These are phyloP conservation scores for Camponotus vicinus DNA, from an alignment of 1,140 invertebrate genomes.

Conservation along the genomic window DNA sequence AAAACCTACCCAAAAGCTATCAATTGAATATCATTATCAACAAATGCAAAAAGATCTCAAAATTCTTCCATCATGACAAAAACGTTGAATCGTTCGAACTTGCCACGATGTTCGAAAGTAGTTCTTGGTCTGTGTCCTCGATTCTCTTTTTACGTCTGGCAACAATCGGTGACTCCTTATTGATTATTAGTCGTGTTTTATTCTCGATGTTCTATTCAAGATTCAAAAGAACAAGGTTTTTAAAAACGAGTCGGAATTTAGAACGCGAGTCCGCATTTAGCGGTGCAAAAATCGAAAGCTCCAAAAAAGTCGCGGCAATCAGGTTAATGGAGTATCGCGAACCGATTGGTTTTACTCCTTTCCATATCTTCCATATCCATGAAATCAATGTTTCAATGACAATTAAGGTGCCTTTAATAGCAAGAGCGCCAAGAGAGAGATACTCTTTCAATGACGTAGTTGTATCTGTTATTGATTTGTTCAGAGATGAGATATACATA, in stretches of 20 bases:
- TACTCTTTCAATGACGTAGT: not conserved
- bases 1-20: not conserved
- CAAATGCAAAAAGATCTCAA: not conserved
- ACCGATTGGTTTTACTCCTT: slow-evolving; percentile 65
- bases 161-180: not conserved
- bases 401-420: not conserved
- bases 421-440: not conserved
- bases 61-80: not conserved
- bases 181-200: slow-evolving; percentile 36
- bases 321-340: slow-evolving; percentile 75
- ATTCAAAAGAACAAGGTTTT: not conserved
- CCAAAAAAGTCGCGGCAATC: slow-evolving; percentile 69
- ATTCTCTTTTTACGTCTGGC: slow-evolving; percentile 28
- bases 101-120: not conserved
- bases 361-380: not conserved
- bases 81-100: not conserved
- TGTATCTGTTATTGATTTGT: not conserved
- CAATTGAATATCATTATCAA: not conserved
- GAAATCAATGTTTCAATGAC: not conserved
- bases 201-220: not conserved
- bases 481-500: not conserved
- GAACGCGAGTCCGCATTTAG: slow-evolving; percentile 66
- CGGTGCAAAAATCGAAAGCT: slow-evolving; percentile 59
- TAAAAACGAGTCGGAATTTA: slow-evolving; percentile 58
- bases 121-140: not conserved